A percentile compares a stretch with the other conserved stretches of the same genome.
Conservation (phyloP, 2,888 invertebrate species). For the Stegana nigrithorax region DNA sequence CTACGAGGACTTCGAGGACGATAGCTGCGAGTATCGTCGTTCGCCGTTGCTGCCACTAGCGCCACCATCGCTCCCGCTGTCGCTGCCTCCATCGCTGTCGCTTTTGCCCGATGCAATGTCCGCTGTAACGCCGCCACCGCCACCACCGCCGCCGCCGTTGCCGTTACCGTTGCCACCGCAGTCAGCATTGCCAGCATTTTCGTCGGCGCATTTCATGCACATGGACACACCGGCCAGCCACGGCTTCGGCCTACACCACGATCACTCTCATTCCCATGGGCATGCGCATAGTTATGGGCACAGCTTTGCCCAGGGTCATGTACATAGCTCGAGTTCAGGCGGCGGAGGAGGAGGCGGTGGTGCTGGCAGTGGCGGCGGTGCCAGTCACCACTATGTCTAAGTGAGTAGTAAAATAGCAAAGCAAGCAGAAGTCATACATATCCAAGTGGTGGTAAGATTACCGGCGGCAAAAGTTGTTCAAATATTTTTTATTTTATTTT, state of each 20-base stretch:
- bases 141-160: neutral
- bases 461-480: neutral
- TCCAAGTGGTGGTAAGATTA: neutral
- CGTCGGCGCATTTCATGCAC: neutral
- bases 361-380: too few species aligned
- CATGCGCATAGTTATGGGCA: too few species aligned
- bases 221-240: too few species aligned
- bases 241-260: too few species aligned
- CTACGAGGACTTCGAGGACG: neutral
- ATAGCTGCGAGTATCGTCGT: neutral
- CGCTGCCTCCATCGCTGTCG: neutral
- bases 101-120: too few species aligned
- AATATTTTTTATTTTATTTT: neutral
- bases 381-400: neutral
- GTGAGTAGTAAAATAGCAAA: neutral
- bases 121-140: too few species aligned
- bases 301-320: too few species aligned
- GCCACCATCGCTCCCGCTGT: neutral
- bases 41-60: neutral
- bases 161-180: neutral
- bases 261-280: too few species aligned
- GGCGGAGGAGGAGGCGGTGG: too few species aligned
- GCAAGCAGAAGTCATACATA: neutral
- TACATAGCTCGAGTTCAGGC: too few species aligned
- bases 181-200: conserved; percentile 14